Conservation (phyloP, 2,797 vertebrate genomes). For the Falco berigora region DNA sequence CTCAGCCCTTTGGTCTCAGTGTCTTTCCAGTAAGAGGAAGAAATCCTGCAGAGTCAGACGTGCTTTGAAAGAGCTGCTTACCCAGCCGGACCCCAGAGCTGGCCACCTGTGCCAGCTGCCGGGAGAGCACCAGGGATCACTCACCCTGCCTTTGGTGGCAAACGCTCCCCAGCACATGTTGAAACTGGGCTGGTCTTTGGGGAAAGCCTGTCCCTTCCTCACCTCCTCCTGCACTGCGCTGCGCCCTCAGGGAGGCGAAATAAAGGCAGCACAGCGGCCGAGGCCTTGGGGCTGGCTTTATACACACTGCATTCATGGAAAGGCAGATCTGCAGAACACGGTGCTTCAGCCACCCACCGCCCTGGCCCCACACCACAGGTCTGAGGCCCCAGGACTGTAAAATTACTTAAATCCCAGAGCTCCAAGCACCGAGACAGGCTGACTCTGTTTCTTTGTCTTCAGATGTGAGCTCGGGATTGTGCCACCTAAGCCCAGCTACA, state of each 20-base stretch:
- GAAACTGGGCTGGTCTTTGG: not conserved
- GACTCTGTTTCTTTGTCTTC: not conserved
- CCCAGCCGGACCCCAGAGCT: accelerated
- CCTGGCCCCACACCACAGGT: not conserved
- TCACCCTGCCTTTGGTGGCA: accelerated
- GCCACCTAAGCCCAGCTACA: not conserved
- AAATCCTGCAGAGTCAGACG: not conserved
- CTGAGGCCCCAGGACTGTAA: not conserved
- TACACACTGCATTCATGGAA: accelerated
- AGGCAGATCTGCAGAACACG: accelerated
- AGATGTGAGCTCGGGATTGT: not conserved
- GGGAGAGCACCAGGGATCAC: not conserved
- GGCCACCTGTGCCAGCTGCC: not conserved
- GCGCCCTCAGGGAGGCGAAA: not conserved
- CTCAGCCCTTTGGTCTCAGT: not conserved
- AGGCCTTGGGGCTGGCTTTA: not conserved
- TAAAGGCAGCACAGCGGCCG: not conserved
- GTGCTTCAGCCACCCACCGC: not conserved
- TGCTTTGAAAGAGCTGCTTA: not conserved
- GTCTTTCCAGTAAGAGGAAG: not conserved
- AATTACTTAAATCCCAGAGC: not conserved
- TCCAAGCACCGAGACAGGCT: not conserved
- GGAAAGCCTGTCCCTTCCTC: not conserved
- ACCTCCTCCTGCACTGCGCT: not conserved
- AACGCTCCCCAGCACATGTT: accelerated